Evolutionary conservation across 2,888 invertebrate genomes (phyloP).

Genomic region (Aethes cnicana): DNA sequence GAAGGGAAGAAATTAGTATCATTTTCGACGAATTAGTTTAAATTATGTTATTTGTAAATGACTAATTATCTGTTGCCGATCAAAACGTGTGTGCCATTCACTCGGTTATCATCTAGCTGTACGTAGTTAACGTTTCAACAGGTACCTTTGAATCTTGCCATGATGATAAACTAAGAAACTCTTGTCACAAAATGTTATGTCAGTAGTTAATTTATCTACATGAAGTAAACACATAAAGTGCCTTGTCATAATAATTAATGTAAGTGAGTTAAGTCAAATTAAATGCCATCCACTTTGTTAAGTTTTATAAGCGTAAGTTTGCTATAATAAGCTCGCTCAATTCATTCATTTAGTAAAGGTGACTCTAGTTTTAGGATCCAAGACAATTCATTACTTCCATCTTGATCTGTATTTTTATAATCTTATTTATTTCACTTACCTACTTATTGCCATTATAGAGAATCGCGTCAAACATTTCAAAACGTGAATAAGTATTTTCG

Average conservation of each 20-base stretch:
- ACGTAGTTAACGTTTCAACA: constrained; percentile 77
- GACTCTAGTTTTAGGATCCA: constrained; percentile 64
- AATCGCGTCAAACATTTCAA: too few species aligned
- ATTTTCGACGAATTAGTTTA: constrained; percentile 40
- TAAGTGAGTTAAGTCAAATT: constrained; percentile 82
- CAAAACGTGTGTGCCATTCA: constrained; percentile 77
- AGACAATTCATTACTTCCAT: constrained; percentile 54
- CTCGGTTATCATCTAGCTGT: constrained; percentile 76
- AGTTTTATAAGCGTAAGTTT: constrained; percentile 78
- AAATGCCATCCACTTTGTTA: constrained; percentile 83
- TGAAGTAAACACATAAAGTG: constrained; percentile 68
- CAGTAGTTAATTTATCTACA: constrained; percentile 58
- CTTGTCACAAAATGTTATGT: constrained; percentile 74
- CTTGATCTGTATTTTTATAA: neutral
- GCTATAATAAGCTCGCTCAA: constrained; percentile 80
- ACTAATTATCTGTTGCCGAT: constrained; percentile 59
- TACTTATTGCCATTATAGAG: too few species aligned
- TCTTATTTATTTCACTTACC: constrained; percentile 15
- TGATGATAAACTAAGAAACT: constrained; percentile 79
- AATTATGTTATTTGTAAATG: constrained; percentile 52
- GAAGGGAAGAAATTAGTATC: constrained; percentile 47
- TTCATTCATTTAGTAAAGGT: constrained; percentile 74
- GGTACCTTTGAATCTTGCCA: constrained; percentile 83
- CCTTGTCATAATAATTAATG: constrained; percentile 74
- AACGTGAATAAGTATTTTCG: too few species aligned